Evolutionary conservation across 2,113 vertebrate species (phyloP), one percentile per base, ranked within the genome.

Genomic region (Procapra przewalskii): DNA sequence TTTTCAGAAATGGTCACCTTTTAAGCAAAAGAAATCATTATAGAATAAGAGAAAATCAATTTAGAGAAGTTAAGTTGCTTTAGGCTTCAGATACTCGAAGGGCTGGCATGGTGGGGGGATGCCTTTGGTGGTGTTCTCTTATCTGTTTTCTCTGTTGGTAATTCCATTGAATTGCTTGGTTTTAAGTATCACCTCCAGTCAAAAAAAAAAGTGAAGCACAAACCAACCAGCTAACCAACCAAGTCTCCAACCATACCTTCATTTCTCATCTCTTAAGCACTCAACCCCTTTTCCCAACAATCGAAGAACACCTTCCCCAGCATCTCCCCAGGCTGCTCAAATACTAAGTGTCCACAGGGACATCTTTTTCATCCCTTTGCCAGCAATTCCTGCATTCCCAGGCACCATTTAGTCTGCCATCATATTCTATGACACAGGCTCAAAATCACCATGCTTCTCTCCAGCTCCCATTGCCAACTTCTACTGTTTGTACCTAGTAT

Each of bases 121-220:
- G 52, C 62, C 75, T 88, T 59, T 67, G 88, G 33, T 55, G 25
- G 43, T 52, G 6, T 48, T 85, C 52, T 95, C 40, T 81, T 33
- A 31, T 36, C 21, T 84, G 19, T 88, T 83, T 92, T 95, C 50
- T 91, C 60, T 36, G 11, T 29, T 94, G 54, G 62, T 60, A 79
- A 94, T 95, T 67, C 77, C 60, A 92, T 9, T 94, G 60, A 54
- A 86, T 79, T 88, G 64, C 64, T 94, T 89, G n/a, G 55, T 91
- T 91, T 92, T 77, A 94, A 62, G n/a, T 71, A 23, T 89, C 36
- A 85, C n/a, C 13, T 75, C 14, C 67, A 62, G n/a, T 3, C 7
- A 33, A 71, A 23, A 81, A 59, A 59, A 57, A 40, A n/a, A n/a
- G 33, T 23, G 12, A 54, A 82, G 80, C 80, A n/a, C 50, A 54